Evolutionary conservation across 2,797 vertebrate species (phyloP), one percentile per base, ranked within the genome.

Genomic region (Arnoldichthys spilopterus): DNA sequence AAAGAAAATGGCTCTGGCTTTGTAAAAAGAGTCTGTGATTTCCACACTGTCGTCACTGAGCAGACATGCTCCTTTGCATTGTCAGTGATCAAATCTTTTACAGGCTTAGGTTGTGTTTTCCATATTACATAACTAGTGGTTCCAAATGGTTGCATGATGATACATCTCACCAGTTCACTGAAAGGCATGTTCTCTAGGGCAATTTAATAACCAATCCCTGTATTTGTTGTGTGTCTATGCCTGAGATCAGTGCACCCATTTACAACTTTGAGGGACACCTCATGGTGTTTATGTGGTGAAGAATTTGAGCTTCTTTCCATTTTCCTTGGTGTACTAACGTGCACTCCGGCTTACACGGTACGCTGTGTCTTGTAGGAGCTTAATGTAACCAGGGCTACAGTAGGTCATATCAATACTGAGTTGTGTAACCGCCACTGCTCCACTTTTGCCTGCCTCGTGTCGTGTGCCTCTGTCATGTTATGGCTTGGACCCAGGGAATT

Each of bases 361-460:
- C 70, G 47, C 67, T 6, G 43, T 77, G 62, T 75, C 32, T 81
- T 79, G 28, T 28, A 34, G 43, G 74, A 74, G 56, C 73, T 73
- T 76, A 82, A 78, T 62, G 72, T 72, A 75, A 66, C 68, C 34
- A 78, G 69, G 70, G 79, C 71, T 47, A 13, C 24, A 45, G 62
- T 76, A 72, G 59, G 83, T 81, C 69, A 56, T 74, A 62, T 82
- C 69, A 74, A 69, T 62, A 63, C 78, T 56, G 70, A 72, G 68
- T 85, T 72, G 69, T 61, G 34, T 77, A 74, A 83, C 66, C 69
- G n/a, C 16, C 12, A 18, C 32, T 43, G 71, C 70, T 84, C 49
- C 56, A 37, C 67, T 74, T 82, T 76, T 28, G 28, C 69, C n/a
- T 43, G 24, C 70, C 12, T 26, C 20, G 26, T 76, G 24, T 24